Percentiles rank a stretch among this genome's conserved stretches.
Evolutionary conservation across 2,888 invertebrate genomes (phyloP).

Genomic region (Caenorhabditis sulstoni): DNA sequence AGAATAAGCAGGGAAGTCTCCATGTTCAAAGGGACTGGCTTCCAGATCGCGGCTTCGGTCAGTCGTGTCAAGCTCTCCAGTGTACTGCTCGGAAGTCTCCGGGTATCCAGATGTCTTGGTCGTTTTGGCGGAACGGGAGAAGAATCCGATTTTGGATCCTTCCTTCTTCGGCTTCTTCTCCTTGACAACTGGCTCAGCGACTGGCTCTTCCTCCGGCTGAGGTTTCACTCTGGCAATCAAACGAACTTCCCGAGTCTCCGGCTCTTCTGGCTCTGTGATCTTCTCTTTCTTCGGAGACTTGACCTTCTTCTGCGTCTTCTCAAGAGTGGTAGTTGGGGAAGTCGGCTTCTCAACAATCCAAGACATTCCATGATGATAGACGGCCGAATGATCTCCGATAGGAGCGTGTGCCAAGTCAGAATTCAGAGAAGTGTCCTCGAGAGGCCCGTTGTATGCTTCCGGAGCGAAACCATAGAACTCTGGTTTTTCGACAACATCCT

Average conservation of each 20-base stretch:
- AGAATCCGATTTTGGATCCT: slow-evolving; percentile 35
- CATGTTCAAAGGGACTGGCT: slow-evolving; percentile 25
- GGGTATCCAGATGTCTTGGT: slow-evolving; percentile 35
- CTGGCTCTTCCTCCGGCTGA: slow-evolving; percentile 19
- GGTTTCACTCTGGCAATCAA: slow-evolving; percentile 42
- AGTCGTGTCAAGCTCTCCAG: slow-evolving; percentile 41
- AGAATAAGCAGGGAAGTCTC: slow-evolving; percentile 28
- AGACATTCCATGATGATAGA: slow-evolving; percentile 20
- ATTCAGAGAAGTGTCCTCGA: slow-evolving; percentile 54
- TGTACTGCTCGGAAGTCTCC: slow-evolving; percentile 36
- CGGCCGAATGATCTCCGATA: slow-evolving; percentile 36
- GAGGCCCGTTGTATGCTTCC: slow-evolving; percentile 47
- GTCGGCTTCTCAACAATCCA: slow-evolving; percentile 2
- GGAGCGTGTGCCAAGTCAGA: slow-evolving; percentile 42
- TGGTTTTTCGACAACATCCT: slow-evolving; percentile 56
- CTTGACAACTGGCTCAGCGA: not conserved
- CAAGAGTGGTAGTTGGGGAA: not conserved
- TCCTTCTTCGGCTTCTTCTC: slow-evolving; percentile 30
- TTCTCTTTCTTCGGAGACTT: slow-evolving; percentile 43
- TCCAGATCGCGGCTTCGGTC: slow-evolving; percentile 35
- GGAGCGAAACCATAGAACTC: slow-evolving; percentile 41
- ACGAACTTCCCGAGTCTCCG: slow-evolving; percentile 33
- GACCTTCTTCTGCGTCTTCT: slow-evolving; percentile 28
- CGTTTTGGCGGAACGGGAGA: slow-evolving; percentile 20
- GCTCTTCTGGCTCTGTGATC: slow-evolving; percentile 35